These are phyloP conservation scores for Agonopterix heracliana DNA, from an alignment of 2,888 invertebrate species.

Conservation along the genomic window DNA sequence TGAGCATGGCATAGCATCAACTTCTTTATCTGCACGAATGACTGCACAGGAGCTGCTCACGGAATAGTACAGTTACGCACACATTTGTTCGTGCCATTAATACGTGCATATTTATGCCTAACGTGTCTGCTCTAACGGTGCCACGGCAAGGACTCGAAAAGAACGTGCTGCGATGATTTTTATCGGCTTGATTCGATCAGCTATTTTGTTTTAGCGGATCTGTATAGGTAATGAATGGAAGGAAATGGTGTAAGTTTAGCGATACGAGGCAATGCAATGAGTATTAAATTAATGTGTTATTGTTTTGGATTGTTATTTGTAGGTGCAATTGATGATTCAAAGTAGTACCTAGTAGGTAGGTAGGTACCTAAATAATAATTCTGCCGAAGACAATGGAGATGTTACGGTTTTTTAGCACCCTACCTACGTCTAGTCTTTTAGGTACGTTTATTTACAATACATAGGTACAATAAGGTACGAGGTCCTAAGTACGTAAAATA, in stretches of 20 bases:
- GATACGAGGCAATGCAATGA: background rate
- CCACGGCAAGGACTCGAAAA: constrained; percentile 51
- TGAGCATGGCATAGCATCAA: background rate
- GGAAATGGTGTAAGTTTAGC: constrained; percentile 26
- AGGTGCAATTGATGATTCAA: no score
- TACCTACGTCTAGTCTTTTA: no score
- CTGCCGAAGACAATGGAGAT: no score
- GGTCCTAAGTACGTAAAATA: no score
- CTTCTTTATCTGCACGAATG: constrained; percentile 41
- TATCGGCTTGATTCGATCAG: constrained; percentile 16
- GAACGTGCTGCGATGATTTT: constrained; percentile 39
- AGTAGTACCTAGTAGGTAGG: no score
- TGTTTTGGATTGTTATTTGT: no score
- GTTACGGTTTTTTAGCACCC: no score
- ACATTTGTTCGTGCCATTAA: constrained; percentile 62
- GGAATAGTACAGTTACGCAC: constrained; percentile 63
- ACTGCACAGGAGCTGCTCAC: constrained; percentile 43
- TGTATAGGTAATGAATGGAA: constrained; percentile 23
- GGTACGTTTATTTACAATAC: no score
- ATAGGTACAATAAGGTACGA: no score
- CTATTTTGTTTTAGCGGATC: constrained; percentile 4
- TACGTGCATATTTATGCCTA: constrained; percentile 71
- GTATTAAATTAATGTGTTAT: no score
- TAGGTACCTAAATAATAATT: no score
- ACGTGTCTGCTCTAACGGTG: constrained; percentile 66